Base-by-base conservation (phyloP, 2,113 vertebrate genomes). In the Kryptolebias marmoratus region DNA sequence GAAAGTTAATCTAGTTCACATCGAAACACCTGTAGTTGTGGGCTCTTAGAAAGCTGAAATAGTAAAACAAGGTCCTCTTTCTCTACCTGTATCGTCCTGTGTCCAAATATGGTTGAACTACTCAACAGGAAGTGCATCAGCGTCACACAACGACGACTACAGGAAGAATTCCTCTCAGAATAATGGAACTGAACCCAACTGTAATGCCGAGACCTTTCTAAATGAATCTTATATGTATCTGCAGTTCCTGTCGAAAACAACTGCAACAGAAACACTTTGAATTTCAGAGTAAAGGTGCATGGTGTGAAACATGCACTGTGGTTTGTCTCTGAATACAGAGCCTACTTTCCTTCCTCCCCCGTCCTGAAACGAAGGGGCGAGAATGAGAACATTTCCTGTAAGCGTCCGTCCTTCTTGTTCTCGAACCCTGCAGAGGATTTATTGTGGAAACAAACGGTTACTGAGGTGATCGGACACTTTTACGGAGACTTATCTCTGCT, bases 51-150 rank as follows among this genome's bases (percentile, higher is more conserved):
- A 52, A 74, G 39, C 28, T 82, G 59, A 57, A 80, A 75, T 39
- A 63, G 30, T 75, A 56, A 53, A 65, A 70, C 6, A 52, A 68
- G 49, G 56, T 74, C 53, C 75, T 77, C 64, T 79, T 81, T 72
- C 22, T 71, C 32, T 53, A 77, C 59, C 72, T 70, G 39, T 54
- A 7, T 53, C 45, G 64, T 82, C 79, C 84, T 74, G 54, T 54
- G 59, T 71, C 81, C 77, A 87, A 81, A 87, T 88, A 84, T 82
- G 84, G 79, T 27, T 13, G 50, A 49, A 31, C 14, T 27, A 31
- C 10, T 70, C 45, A 36, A 74, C 62, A 78, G 75, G 74, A 88
- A 86, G 16, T 32, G 12, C 22, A 53, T 30, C 12, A 13, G 2
- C 2, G 16, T 60, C 54, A 70, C 30, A 49, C 69, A 57, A 9